Evolutionary conservation across 2,113 vertebrate species (phyloP), one percentile per base, ranked within the genome.

Genomic region (Halcyon malimbica): DNA sequence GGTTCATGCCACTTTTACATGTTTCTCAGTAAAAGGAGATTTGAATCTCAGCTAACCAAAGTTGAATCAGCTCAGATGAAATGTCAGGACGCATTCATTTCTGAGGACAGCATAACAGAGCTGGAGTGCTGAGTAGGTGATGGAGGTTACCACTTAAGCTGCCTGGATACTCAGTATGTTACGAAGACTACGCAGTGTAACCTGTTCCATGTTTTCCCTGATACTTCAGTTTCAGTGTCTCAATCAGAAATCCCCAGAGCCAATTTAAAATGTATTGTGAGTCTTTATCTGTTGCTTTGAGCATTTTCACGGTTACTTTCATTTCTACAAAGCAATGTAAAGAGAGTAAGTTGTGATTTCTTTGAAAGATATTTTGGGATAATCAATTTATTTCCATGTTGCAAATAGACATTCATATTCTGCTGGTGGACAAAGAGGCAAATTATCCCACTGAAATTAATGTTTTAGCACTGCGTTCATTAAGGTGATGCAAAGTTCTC

Each of bases 31-130:
- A 26, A 76, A 50, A 71, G 75, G 31, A 44, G 9, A 63, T 62
- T 91, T 79, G 67, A 79, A 75, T 79, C 73, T 62, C 51, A 75
- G 5, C 63, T 88, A 85, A 89, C 73, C 37, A 77, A 62, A 75
- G 67, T 31, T 87, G 41, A 89, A 57, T 87, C 41, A n/a, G 23
- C 53, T 84, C 28, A 56, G 48, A 41, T 69, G n/a, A 76, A 87
- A 42, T 69, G 16, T 75, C 75, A 69, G 46, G 53, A 60, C 65
- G 42, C 57, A 19, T 68, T 76, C 65, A 56, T 39, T 76, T 85
- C 37, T 91, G 69, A 79, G 82, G 78, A 53, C 50, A 71, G 25
- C 67, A 67, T 89, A 4, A 76, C 89, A 92, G 86, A 79, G 17
- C 24, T 54, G 31, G 24, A 89, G 11, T 59, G 54, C 5, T 10